These are phyloP conservation scores for Chrysaora quinquecirrha DNA, from an alignment of 30 jellyfish, hydroid and myxozoan species.

Conservation along the genomic window DNA sequence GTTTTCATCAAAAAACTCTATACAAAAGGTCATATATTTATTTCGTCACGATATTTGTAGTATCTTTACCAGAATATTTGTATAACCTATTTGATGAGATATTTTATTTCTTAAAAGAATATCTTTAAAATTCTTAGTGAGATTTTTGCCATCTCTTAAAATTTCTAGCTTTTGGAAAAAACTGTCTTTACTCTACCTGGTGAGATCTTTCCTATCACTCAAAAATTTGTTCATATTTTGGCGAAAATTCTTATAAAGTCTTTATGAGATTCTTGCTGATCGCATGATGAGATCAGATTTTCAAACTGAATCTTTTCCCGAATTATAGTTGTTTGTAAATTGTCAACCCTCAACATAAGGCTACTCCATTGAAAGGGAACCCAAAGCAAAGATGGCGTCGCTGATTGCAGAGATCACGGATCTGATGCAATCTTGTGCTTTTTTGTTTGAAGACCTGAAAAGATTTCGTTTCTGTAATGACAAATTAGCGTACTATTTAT, in stretches of 20 bases:
- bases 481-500: conserved; percentile 12
- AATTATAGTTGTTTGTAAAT: neutral
- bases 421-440: neutral
- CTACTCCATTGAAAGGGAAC: neutral
- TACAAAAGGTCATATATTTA: conserved; percentile 4
- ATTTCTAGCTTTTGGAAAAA: neutral
- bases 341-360: neutral
- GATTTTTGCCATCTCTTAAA: too few relatives aligned
- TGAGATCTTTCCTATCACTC: neutral
- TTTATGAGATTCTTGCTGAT: conserved; percentile 15
- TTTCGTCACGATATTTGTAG: neutral
- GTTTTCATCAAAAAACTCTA: conserved; percentile 8
- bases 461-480: conserved; percentile 10
- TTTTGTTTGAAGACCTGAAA: neutral
- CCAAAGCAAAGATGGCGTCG: neutral
- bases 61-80: neutral
- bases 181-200: neutral
- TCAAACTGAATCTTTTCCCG: neutral
- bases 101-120: neutral
- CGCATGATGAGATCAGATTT: conserved; percentile 22
- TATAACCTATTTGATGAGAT: neutral
- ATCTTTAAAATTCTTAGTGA: neutral
- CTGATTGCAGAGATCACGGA: neutral
- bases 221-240: neutral
- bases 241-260: neutral